Conservation (phyloP, 2,888 invertebrate species). For the Apamea crenata region DNA sequence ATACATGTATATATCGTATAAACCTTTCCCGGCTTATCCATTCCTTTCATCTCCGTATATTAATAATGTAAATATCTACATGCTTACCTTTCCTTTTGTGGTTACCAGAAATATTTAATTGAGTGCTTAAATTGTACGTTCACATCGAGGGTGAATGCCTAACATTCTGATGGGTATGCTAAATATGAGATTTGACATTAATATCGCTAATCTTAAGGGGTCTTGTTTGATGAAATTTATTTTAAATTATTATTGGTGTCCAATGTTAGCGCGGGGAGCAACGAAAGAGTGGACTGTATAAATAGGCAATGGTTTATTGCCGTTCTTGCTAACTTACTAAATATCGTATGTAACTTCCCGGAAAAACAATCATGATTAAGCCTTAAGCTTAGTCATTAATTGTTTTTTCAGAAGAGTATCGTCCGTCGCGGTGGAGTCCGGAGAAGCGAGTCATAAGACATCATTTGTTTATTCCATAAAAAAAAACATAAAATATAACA, state of each 20-base stretch:
- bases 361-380: too few relatives aligned
- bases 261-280: too few relatives aligned
- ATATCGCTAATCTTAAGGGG: slow-evolving; percentile 6
- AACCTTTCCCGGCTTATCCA: slow-evolving; percentile 33
- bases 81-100: slow-evolving; percentile 49
- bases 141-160: slow-evolving; percentile 29
- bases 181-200: slow-evolving; percentile 27
- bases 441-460: too few relatives aligned
- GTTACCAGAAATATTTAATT: slow-evolving; percentile 64
- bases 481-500: too few relatives aligned
- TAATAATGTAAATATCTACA: slow-evolving; percentile 59
- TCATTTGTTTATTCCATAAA: too few relatives aligned
- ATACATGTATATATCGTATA: slow-evolving; percentile 10
- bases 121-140: slow-evolving; percentile 48
- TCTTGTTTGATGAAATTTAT: slow-evolving; percentile 5
- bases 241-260: neutral
- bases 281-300: too few relatives aligned
- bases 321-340: too few relatives aligned
- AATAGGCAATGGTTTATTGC: too few relatives aligned
- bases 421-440: too few relatives aligned
- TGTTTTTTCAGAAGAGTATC: too few relatives aligned
- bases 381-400: too few relatives aligned
- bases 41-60: slow-evolving; percentile 54
- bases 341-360: too few relatives aligned
- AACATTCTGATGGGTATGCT: slow-evolving; percentile 34